Evolutionary conservation across 2,797 vertebrate genomes (phyloP), one percentile per base, ranked within the genome.

Genomic region (Muraenolepis orangiensis): DNA sequence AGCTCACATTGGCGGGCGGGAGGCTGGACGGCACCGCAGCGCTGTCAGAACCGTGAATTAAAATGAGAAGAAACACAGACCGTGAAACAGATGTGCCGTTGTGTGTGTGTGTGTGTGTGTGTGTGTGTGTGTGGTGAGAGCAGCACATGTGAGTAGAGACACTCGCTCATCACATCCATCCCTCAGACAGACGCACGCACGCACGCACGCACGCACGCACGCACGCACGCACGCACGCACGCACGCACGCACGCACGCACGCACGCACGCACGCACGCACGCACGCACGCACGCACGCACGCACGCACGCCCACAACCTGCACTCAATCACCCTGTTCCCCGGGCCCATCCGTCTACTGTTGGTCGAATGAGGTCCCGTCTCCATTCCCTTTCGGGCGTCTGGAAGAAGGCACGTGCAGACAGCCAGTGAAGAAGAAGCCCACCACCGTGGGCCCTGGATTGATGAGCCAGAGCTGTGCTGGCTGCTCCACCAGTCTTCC

Each of bases 281-380:
- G 38, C 61, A 28, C 18, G 6, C 11, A 61, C n/a, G 26, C 31
- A 73, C 32, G 42, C 72, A 20, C 34, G n/a, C 16, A 67, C 57
- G 20, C 46, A 46, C 38, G 16, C 26, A 23, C 36, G 32, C 31
- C 28, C 72, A 72, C 29, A 20, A n/a, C n/a, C n/a, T n/a, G n/a
- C n/a, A 23, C 51, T 91, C 87, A 80, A 90, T 92, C 87, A 89
- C 87, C 77, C 78, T 76, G 72, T 84, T 86, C 30, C 68, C 83
- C 23, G 84, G 72, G 83, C 85, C 88, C 82, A 90, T 90, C 87
- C 88, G 90, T 91, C 89, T 87, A 87, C 81, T 77, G 86, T 86
- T 85, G 90, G 85, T 90, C 88, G 89, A 91, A 87, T 91, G 84
- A 88, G 87, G 90, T 91, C 89, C 90, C 91, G 90, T 92, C 88